phyloP scores from a whole-genome alignment of 1,140 invertebrate genomes.

The Drosophila saltans region DNA sequence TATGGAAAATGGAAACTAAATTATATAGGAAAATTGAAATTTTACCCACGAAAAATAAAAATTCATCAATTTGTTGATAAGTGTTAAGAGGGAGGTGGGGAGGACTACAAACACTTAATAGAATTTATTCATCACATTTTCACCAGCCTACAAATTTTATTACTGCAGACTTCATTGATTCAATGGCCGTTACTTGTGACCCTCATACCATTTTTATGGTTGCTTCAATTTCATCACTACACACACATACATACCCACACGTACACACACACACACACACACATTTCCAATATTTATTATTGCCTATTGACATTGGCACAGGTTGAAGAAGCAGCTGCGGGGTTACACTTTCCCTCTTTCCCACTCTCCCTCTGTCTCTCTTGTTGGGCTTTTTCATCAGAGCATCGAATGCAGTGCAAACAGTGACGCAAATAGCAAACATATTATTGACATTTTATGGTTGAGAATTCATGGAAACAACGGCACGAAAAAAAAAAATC shows the following conservation, averaged over 20 bases:
- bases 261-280: background rate
- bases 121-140: conserved; percentile 10
- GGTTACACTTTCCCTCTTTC: background rate
- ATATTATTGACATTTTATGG: conserved; percentile 64
- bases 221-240: background rate
- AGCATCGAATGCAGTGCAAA: conserved; percentile 36
- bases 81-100: too few relatives aligned
- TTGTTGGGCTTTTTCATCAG: conserved; percentile 10
- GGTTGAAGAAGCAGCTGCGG: conserved; percentile 20
- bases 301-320: conserved; percentile 45
- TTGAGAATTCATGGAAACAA: conserved; percentile 26
- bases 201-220: conserved; percentile 1
- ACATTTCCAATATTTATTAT: conserved; percentile 34
- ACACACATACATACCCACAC: background rate
- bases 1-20: background rate
- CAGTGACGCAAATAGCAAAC: conserved; percentile 49
- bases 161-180: conserved; percentile 12
- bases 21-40: background rate
- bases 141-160: conserved; percentile 5
- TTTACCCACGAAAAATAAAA: background rate
- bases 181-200: conserved; percentile 10
- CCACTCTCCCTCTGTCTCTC: background rate
- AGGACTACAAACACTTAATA: conserved; percentile 6
- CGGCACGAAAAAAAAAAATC: background rate
- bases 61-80: background rate